Percentiles rank a stretch among this genome's conserved stretches.
These are phyloP conservation scores for Trilocha varians DNA, from an alignment of 2,888 invertebrate species.

Conservation along the genomic window DNA sequence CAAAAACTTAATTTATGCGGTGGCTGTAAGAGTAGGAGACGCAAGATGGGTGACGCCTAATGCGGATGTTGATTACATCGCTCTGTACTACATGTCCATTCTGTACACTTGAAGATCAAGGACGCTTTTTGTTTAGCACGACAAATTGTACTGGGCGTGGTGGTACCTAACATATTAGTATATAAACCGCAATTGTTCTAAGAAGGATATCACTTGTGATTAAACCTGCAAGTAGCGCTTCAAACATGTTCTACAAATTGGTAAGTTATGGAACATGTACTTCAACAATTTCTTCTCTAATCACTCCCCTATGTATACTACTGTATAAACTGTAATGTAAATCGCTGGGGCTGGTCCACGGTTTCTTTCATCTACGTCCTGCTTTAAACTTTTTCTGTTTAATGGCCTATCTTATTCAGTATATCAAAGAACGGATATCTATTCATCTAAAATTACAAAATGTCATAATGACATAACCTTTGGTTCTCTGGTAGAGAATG, in stretches of 20 bases:
- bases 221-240: conserved; percentile 40
- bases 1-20: neutral
- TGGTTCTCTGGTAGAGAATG: too few species aligned
- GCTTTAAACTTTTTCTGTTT: too few species aligned
- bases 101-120: conserved; percentile 63
- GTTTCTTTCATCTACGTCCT: too few species aligned
- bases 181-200: conserved; percentile 41
- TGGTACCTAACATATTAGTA: conserved; percentile 31
- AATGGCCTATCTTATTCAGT: too few species aligned
- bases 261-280: conserved; percentile 33
- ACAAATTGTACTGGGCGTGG: conserved; percentile 51
- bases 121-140: conserved; percentile 52
- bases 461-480: too few species aligned
- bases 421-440: too few species aligned
- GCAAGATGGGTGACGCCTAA: conserved; percentile 17
- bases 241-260: conserved; percentile 62
- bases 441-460: too few species aligned
- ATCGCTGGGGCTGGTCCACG: too few species aligned
- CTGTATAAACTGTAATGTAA: too few species aligned
- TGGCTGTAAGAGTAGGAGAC: conserved; percentile 2
- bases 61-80: conserved; percentile 43
- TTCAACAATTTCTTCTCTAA: too few species aligned
- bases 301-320: too few species aligned
- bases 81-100: conserved; percentile 33
- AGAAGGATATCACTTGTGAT: conserved; percentile 53